A percentile compares a stretch with the other conserved stretches of the same genome.
Evolutionary conservation across 53 echinoderm and acorn worm species (phyloP).

Genomic region (Patiria pectinifera): DNA sequence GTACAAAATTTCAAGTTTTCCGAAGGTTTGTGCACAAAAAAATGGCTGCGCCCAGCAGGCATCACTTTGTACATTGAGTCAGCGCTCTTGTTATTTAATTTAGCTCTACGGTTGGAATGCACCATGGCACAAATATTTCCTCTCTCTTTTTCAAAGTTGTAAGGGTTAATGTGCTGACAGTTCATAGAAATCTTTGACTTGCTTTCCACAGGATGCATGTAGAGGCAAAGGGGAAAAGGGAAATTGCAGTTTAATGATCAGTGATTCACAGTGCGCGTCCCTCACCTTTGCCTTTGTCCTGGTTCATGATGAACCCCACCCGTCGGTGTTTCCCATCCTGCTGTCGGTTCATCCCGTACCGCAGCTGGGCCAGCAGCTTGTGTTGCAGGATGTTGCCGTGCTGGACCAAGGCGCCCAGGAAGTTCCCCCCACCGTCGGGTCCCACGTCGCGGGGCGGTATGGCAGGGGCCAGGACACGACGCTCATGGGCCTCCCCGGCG

Average conservation of each 20-base stretch:
- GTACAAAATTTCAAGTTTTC: no score
- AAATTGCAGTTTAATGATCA: no score
- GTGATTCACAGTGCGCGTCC: not conserved
- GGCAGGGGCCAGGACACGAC: constrained; percentile 27
- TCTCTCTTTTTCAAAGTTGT: no score
- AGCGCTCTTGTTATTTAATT: no score
- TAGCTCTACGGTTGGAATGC: no score
- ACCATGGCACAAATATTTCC: no score
- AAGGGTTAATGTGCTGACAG: constrained; percentile 36
- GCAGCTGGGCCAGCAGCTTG: constrained; percentile 79
- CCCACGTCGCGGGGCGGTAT: constrained; percentile 10
- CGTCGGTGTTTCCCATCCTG: constrained; percentile 73
- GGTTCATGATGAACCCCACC: constrained; percentile 48
- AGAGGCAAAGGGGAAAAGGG: no score
- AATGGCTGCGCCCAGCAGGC: no score
- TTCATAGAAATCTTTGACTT: not conserved
- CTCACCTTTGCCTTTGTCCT: constrained; percentile 77
- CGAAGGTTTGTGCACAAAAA: no score
- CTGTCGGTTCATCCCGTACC: constrained; percentile 78
- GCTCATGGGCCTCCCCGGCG: constrained; percentile 77
- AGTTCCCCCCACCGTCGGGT: constrained; percentile 20
- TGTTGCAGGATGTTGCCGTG: constrained; percentile 69
- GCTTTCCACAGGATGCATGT: no score
- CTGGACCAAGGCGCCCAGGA: constrained; percentile 66
- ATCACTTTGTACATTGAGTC: no score